phyloP scores from a whole-genome alignment of 2,888 invertebrate genomes.

The Tricholauxania praeusta region DNA sequence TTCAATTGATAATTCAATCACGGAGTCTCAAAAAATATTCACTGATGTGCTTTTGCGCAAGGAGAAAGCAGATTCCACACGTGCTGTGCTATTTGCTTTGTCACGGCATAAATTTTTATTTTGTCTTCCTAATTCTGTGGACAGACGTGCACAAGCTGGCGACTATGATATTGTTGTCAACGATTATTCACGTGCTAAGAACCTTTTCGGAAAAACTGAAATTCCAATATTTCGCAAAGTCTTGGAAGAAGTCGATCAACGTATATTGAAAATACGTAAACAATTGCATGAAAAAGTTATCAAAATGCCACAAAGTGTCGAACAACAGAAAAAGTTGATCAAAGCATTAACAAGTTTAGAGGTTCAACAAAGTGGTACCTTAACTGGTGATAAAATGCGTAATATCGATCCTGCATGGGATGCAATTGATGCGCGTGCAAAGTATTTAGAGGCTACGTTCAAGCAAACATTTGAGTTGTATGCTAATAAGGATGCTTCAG shows the following conservation, averaged over 20 bases:
- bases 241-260: slow-evolving; percentile 89
- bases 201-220: slow-evolving; percentile 94
- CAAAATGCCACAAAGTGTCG: slow-evolving; percentile 91
- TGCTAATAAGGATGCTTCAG: slow-evolving; percentile 58
- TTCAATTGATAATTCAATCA: slow-evolving; percentile 87
- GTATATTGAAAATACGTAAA: slow-evolving; percentile 84
- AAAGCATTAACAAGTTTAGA: slow-evolving; percentile 82
- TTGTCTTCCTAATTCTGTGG: slow-evolving; percentile 94
- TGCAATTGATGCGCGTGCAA: slow-evolving; percentile 86
- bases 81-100: slow-evolving; percentile 92
- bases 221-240: slow-evolving; percentile 89
- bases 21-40: slow-evolving; percentile 91
- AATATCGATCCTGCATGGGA: slow-evolving; percentile 96
- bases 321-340: slow-evolving; percentile 95
- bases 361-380: slow-evolving; percentile 63
- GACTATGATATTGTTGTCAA: slow-evolving; percentile 98
- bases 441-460: slow-evolving; percentile 74
- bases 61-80: slow-evolving; percentile 95
- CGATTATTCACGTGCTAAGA: slow-evolving; percentile 96
- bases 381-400: slow-evolving; percentile 62
- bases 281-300: slow-evolving; percentile 86
- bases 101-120: slow-evolving; percentile 94
- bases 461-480: slow-evolving; percentile 65
- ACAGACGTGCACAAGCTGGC: slow-evolving; percentile 91
- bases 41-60: slow-evolving; percentile 91